Percentiles rank a stretch among this genome's conserved stretches.
phyloP scores from a whole-genome alignment of 2,888 invertebrate species.

The Polietes domitor region DNA sequence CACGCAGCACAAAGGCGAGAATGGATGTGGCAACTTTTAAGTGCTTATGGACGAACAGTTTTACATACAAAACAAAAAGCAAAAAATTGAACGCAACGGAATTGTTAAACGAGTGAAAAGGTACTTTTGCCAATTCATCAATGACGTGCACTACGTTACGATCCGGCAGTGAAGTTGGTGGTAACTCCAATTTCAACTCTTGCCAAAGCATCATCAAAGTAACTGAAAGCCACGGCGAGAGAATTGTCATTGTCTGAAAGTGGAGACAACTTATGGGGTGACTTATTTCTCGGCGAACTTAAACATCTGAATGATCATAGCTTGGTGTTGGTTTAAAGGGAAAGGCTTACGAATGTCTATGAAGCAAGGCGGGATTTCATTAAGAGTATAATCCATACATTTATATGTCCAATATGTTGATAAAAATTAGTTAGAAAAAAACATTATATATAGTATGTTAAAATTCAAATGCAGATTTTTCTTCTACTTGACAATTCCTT shows the following conservation, averaged over 20 bases:
- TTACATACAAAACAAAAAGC: slow-evolving; percentile 4
- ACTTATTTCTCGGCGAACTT: too few species aligned
- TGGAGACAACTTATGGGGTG: too few species aligned
- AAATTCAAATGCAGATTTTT: too few species aligned
- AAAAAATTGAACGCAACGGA: background rate
- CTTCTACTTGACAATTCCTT: too few species aligned
- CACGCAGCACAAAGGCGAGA: background rate
- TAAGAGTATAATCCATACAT: too few species aligned
- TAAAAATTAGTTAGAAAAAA: too few species aligned
- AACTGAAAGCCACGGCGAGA: background rate
- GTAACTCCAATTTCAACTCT: background rate
- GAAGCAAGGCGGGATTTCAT: too few species aligned
- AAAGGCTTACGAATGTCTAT: too few species aligned
- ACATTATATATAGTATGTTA: too few species aligned
- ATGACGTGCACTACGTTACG: background rate
- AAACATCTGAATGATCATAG: too few species aligned
- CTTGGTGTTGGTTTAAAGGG: too few species aligned
- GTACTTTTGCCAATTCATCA: slow-evolving; percentile 20
- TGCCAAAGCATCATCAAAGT: background rate
- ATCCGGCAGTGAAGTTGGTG: background rate
- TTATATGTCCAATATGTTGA: too few species aligned
- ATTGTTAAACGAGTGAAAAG: background rate
- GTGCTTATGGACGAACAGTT: slow-evolving; percentile 60
- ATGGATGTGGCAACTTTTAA: slow-evolving; percentile 55
- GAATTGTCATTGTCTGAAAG: background rate